Conservation (phyloP, 53 echinoderm and acorn worm genomes). For the Patiria pectinifera region DNA sequence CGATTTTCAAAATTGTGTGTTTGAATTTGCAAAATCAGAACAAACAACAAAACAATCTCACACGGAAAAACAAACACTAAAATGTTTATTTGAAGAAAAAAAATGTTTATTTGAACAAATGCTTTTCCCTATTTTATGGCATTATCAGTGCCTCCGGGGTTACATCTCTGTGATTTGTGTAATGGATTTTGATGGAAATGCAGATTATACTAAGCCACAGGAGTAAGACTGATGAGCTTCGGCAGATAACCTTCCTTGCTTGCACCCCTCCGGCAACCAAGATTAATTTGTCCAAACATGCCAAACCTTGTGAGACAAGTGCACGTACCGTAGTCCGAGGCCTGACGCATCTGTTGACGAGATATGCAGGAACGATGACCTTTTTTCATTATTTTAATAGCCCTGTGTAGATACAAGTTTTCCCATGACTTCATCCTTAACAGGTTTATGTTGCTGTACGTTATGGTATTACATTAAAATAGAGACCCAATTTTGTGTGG, state of each 20-base stretch:
- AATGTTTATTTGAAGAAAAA: neutral
- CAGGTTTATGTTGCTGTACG: no score
- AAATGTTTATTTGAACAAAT: neutral
- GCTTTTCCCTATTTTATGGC: neutral
- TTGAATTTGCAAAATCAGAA: no score
- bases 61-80: no score
- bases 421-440: no score
- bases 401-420: no score
- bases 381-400: neutral
- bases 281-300: neutral
- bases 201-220: neutral
- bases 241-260: neutral
- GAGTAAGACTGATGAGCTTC: neutral
- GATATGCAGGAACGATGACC: no score
- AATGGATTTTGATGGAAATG: neutral
- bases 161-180: neutral
- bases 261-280: neutral
- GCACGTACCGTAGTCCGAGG: neutral
- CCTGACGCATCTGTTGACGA: no score
- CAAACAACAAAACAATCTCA: no score
- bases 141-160: neutral
- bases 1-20: no score
- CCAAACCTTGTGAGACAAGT: neutral
- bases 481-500: no score
- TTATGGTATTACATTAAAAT: no score